A percentile compares a stretch with the other conserved stretches of the same genome.
These are phyloP conservation scores for Phocides pigmalion DNA, from an alignment of 1,140 invertebrate species.

Conservation along the genomic window DNA sequence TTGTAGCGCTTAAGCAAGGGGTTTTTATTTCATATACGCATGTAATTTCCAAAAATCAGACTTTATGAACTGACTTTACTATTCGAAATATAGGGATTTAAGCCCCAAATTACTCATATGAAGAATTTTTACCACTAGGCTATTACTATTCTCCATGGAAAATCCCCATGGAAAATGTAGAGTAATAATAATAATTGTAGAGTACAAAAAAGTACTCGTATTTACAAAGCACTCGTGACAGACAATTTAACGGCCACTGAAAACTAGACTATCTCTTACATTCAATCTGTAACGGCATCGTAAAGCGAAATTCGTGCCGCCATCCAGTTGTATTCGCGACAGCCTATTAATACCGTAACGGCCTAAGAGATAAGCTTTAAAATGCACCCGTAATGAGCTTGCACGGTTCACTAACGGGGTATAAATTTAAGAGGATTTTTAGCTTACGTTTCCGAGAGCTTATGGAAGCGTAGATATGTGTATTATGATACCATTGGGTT, in stretches of 20 bases:
- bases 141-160: too few species aligned
- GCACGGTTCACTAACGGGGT: constrained; percentile 45
- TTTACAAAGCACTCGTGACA: not conserved
- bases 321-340: constrained; percentile 34
- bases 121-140: too few species aligned
- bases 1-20: too few species aligned
- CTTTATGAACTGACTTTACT: too few species aligned
- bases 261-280: constrained; percentile 1
- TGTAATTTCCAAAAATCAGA: too few species aligned
- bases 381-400: constrained; percentile 50
- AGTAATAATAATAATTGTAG: too few species aligned
- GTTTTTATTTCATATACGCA: too few species aligned
- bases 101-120: too few species aligned
- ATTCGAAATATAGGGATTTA: too few species aligned
- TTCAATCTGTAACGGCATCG: constrained; percentile 28
- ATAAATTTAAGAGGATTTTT: constrained; percentile 50
- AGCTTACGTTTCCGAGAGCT: constrained; percentile 44
- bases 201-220: too few species aligned
- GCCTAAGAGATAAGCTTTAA: constrained; percentile 49
- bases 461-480: constrained; percentile 7
- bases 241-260: constrained; percentile 1
- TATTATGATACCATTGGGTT: not conserved
- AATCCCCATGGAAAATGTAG: too few species aligned
- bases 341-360: constrained; percentile 44
- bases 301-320: constrained; percentile 36